Conservation (phyloP, 1,140 invertebrate species). For the Trichonephila inaurata region DNA sequence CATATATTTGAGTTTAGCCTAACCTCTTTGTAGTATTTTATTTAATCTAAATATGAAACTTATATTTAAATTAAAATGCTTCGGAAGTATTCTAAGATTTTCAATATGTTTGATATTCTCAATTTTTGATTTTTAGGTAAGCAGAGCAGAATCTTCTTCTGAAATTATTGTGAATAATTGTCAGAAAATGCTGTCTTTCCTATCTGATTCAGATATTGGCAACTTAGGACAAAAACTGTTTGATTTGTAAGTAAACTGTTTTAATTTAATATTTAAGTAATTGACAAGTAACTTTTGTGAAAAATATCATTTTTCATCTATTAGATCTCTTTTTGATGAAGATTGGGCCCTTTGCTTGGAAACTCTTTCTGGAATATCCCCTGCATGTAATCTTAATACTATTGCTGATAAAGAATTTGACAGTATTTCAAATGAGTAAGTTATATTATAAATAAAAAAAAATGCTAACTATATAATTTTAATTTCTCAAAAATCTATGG, state of each 20-base stretch:
- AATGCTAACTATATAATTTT: too few relatives aligned
- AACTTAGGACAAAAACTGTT: neutral
- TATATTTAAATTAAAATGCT: too few relatives aligned
- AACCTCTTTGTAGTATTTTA: too few relatives aligned
- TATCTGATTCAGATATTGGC: neutral
- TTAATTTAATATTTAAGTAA: too few relatives aligned
- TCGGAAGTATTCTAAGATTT: too few relatives aligned
- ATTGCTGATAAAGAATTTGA: neutral
- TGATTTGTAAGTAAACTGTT: slow-evolving; percentile 7
- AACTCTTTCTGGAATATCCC: neutral
- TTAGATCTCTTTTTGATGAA: slow-evolving; percentile 6
- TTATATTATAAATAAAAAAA: too few relatives aligned
- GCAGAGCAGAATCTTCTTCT: too few relatives aligned
- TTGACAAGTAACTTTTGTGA: neutral
- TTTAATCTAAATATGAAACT: too few relatives aligned
- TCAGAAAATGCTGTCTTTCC: slow-evolving; percentile 18
- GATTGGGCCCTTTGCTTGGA: slow-evolving; percentile 1
- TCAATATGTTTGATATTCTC: too few relatives aligned
- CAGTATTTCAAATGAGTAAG: neutral
- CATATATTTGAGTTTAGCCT: too few relatives aligned
- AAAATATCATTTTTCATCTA: neutral
- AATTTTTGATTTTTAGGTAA: too few relatives aligned
- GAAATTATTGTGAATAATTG: neutral
- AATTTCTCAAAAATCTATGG: too few relatives aligned
- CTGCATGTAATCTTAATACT: neutral